Conservation (phyloP, 2,797 vertebrate genomes). For the Onychomys torridus region DNA sequence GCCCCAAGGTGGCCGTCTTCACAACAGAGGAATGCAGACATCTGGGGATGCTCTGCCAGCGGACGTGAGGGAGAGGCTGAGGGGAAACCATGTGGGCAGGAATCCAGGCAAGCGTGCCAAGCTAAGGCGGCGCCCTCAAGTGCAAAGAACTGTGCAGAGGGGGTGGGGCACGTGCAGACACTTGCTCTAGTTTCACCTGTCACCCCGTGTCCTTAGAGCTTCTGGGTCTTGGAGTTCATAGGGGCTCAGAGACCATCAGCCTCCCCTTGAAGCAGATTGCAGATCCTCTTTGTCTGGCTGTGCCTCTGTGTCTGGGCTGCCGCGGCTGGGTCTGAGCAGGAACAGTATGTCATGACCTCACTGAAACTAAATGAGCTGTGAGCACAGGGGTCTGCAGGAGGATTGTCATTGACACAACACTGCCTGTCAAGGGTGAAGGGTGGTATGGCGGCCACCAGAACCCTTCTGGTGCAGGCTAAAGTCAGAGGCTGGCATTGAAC, state of each 20-base stretch:
- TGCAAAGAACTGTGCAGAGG: conserved; percentile 68
- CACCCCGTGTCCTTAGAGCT: conserved; percentile 39
- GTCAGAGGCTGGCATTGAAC: background rate
- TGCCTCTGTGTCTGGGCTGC: background rate
- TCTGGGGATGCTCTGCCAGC: conserved; percentile 74
- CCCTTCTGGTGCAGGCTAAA: background rate
- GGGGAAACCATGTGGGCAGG: conserved; percentile 77
- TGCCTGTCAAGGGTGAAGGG: background rate
- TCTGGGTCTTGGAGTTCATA: conserved; percentile 35
- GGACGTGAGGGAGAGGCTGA: conserved; percentile 80
- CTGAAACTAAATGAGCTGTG: background rate
- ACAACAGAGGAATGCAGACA: conserved; percentile 78
- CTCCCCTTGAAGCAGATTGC: background rate
- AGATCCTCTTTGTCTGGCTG: background rate
- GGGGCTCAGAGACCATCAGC: background rate
- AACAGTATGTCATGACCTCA: background rate
- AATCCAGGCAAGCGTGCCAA: conserved; percentile 75
- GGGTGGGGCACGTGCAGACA: conserved; percentile 26
- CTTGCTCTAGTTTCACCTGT: conserved; percentile 26
- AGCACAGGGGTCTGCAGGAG: background rate
- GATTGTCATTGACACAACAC: background rate
- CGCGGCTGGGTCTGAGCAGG: background rate
- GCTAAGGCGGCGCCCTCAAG: conserved; percentile 49
- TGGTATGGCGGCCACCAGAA: background rate
- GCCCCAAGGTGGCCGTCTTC: conserved; percentile 73